Percentiles rank a stretch among this genome's conserved stretches.
These are phyloP conservation scores for Aspidapion aeneum DNA, from an alignment of 2,888 invertebrate species.

Conservation along the genomic window DNA sequence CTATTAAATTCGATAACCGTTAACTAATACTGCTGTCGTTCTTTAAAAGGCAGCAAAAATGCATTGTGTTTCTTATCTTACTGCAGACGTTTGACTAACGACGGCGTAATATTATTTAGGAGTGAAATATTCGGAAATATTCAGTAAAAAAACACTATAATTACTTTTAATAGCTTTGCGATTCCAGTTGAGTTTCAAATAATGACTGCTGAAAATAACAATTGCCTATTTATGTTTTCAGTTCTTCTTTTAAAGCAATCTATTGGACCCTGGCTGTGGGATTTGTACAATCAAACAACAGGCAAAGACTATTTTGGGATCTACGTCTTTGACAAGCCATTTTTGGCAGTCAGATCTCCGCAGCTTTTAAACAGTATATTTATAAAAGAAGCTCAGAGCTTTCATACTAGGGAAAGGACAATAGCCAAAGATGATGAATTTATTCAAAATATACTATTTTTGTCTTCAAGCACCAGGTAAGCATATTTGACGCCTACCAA, in stretches of 20 bases:
- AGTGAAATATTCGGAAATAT: too few relatives aligned
- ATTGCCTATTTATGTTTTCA: background rate
- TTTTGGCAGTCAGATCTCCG: slow-evolving; percentile 48
- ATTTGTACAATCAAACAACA: slow-evolving; percentile 15
- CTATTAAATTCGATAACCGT: too few relatives aligned
- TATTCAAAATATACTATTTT: slow-evolving; percentile 46
- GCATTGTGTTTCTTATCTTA: too few relatives aligned
- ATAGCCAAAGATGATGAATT: slow-evolving; percentile 47
- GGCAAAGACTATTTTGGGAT: slow-evolving; percentile 48
- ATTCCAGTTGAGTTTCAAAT: too few relatives aligned
- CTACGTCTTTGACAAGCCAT: slow-evolving; percentile 50
- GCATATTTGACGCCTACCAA: too few relatives aligned
- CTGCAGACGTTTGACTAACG: too few relatives aligned
- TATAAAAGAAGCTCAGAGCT: slow-evolving; percentile 50
- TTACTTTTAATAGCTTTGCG: too few relatives aligned
- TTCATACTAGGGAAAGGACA: slow-evolving; percentile 48
- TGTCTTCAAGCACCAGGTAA: slow-evolving; percentile 18
- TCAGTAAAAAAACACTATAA: too few relatives aligned
- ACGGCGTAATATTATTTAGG: too few relatives aligned
- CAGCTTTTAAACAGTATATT: slow-evolving; percentile 49
- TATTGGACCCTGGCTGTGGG: slow-evolving; percentile 13
- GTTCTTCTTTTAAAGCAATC: slow-evolving; percentile 9
- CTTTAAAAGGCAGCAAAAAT: too few relatives aligned
- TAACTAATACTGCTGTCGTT: too few relatives aligned
- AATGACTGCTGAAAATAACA: too few relatives aligned